phyloP scores from a whole-genome alignment of 2,888 invertebrate species.

The Microctonus brassicae region DNA sequence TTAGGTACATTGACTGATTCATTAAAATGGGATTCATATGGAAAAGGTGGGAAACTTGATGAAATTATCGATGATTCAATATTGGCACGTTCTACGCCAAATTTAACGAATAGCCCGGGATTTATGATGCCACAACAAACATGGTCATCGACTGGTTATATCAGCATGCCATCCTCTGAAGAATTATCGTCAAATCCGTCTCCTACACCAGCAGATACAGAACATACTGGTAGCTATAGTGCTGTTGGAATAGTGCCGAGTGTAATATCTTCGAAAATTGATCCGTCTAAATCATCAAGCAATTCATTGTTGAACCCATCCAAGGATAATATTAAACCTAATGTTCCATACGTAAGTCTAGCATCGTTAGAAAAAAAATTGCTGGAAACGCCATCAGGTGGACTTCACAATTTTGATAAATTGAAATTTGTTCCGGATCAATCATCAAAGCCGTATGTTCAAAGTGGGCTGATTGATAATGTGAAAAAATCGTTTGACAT shows the following conservation, averaged over 20 bases:
- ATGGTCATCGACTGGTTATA: constrained; percentile 64
- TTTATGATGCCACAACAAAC: constrained; percentile 61
- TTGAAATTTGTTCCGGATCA: constrained; percentile 44
- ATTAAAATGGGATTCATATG: constrained; percentile 63
- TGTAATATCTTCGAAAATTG: constrained; percentile 48
- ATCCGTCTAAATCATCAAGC: constrained; percentile 27
- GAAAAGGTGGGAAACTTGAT: constrained; percentile 59
- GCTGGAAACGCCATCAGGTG: constrained; percentile 47
- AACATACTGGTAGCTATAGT: constrained; percentile 53
- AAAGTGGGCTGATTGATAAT: constrained; percentile 55
- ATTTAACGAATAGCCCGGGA: constrained; percentile 60
- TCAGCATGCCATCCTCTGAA: constrained; percentile 63
- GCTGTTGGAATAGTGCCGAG: constrained; percentile 58
- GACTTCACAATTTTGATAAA: constrained; percentile 52
- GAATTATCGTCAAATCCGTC: constrained; percentile 62
- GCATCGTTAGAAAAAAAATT: constrained; percentile 57
- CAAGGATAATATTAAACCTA: constrained; percentile 48
- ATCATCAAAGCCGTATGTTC: constrained; percentile 59
- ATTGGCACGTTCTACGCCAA: constrained; percentile 65
- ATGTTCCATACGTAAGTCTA: constrained; percentile 56
- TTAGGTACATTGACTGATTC: constrained; percentile 47
- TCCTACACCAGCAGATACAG: constrained; percentile 58
- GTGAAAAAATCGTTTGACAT: constrained; percentile 44
- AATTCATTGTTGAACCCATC: constrained; percentile 43
- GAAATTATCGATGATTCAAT: constrained; percentile 58